Base-by-base conservation (phyloP, 92 coral and sea anemone genomes). In the Zoanthus sociatus region DNA sequence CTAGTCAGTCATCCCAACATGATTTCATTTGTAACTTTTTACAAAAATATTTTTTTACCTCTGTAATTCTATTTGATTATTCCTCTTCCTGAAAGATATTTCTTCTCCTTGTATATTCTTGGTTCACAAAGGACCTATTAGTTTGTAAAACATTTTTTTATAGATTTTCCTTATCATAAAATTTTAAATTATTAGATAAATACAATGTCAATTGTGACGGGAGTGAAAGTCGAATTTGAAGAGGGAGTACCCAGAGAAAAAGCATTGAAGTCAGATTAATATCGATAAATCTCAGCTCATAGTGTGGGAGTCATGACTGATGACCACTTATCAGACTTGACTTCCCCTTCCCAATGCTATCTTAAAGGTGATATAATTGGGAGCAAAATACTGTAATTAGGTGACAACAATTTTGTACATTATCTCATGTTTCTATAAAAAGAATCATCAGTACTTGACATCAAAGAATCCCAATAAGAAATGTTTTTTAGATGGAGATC, bases 91-190 rank as follows among this genome's bases (percentile, higher is more conserved):
- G 47, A 82, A 67, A 82, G 32, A 58, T 66, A 82, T 68, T 71
- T 58, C 77, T 18, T 82, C 86, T 82, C 77, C 16, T 82, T 67
- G 58, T 37, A 82, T 55, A 66, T 82, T 82, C 86, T 67, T 82
- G 76, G 16, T 82, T 45, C 73, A 82, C 77, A 81, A 81, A 81
- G 85, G 53, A 81, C 85, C 85, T 81, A 81, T 68, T 81, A 81
- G 26, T 31, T 60, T 81, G 54, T 63, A 71, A 81, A 45, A 61
- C 73, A 69, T 11, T 1, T 61, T 60, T 71, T 61, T 60, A 16
- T 73, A 81, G 73, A 63, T 81, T 81, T 71, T 81, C 71, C 37
- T 69, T 69, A 2, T 66, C 71, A 66, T 0, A 66, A 66, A 66
- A 66, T 50, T 1, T 33, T 33, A 33, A 33, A 33, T 33, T 33